Conservation (phyloP, 2,888 invertebrate genomes). For the Acanthosepion pharaonis region DNA sequence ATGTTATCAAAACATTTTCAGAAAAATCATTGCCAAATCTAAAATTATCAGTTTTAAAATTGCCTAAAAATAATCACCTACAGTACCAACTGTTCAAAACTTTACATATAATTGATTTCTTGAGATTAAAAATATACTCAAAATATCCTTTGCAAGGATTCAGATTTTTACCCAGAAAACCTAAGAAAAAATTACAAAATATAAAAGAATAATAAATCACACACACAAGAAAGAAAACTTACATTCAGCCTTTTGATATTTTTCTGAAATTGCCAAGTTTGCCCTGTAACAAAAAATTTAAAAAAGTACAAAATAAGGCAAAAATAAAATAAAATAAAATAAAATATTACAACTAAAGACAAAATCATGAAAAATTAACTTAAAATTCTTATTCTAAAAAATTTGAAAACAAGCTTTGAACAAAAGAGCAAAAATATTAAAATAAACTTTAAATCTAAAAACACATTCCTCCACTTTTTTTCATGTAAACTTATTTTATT, state of each 20-base stretch:
- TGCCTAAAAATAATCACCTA: neutral
- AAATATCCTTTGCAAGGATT: neutral
- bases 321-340: neutral
- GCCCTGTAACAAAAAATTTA: conserved; percentile 57
- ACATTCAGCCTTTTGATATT: conserved; percentile 64
- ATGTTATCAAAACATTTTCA: too few species aligned
- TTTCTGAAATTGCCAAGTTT: conserved; percentile 63
- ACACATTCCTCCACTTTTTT: too few species aligned
- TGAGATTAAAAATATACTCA: neutral
- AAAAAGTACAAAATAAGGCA: conserved; percentile 36
- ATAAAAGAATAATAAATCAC: neutral
- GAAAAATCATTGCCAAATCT: too few species aligned
- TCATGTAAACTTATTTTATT: too few species aligned
- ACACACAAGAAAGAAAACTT: conserved; percentile 52
- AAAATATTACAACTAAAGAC: neutral
- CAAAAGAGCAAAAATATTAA: too few species aligned
- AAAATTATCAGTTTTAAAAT: too few species aligned
- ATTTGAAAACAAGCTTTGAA: neutral
- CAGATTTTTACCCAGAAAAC: neutral
- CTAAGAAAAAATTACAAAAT: neutral
- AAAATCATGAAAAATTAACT: neutral
- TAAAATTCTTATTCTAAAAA: neutral
- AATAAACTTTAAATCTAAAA: too few species aligned
- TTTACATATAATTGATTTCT: neutral
- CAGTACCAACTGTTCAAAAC: neutral